A percentile compares a stretch with the other conserved stretches of the same genome.
Conservation (phyloP, 2,888 invertebrate genomes). For the Tiliacea citrago region DNA sequence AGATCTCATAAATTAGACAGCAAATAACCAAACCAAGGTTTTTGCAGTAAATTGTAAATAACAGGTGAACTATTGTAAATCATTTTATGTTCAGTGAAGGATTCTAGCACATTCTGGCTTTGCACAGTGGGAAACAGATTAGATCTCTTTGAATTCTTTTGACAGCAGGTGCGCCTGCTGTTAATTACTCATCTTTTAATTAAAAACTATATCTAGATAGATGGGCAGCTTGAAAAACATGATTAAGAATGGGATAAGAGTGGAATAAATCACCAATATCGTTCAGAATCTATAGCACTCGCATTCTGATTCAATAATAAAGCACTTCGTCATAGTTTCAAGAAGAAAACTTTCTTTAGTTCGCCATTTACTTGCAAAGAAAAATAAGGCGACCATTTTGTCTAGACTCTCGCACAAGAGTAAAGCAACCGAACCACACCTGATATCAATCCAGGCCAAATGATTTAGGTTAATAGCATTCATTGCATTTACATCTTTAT, state of each 20-base stretch:
- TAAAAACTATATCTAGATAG: not conserved
- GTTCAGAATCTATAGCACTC: no score
- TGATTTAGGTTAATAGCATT: constrained; percentile 72
- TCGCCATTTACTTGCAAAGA: not conserved
- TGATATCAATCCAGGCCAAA: constrained; percentile 58
- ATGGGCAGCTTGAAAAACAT: not conserved
- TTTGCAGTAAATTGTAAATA: constrained; percentile 27
- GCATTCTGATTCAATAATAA: not conserved
- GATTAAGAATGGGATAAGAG: not conserved
- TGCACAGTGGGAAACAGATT: constrained; percentile 20
- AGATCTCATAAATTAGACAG: constrained; percentile 26
- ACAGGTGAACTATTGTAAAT: constrained; percentile 52
- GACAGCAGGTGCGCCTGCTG: constrained; percentile 13
- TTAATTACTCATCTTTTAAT: constrained; percentile 48
- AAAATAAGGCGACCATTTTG: constrained; percentile 33
- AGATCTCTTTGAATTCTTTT: constrained; percentile 36
- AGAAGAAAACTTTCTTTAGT: not conserved
- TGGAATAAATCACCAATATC: not conserved
- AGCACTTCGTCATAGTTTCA: not conserved
- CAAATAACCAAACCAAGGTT: constrained; percentile 8
- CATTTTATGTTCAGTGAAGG: constrained; percentile 34
- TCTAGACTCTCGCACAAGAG: constrained; percentile 10
- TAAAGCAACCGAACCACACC: constrained; percentile 28
- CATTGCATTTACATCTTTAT: constrained; percentile 66
- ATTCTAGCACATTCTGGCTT: constrained; percentile 43